Base-by-base conservation (phyloP, 2,888 invertebrate species). In the Phengaris alcon region DNA sequence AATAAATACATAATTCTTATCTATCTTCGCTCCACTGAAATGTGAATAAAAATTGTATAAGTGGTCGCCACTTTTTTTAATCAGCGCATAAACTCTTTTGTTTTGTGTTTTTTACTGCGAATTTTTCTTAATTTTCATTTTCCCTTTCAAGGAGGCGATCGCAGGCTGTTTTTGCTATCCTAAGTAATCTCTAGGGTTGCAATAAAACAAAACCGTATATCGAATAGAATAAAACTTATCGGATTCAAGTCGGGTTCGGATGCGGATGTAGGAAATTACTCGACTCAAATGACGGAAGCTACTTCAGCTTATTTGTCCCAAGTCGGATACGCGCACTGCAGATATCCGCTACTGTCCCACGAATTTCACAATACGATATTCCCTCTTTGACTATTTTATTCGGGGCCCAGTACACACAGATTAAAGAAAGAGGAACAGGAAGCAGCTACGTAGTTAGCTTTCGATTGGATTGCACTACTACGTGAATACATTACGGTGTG, bases 201-300 rank as follows among this genome's bases (percentile, higher is more conserved):
- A 44, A 64, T 64, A 64, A 64, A 64, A 64, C 64, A 64, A 44
- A 64, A 44, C 64, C 64, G 64, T 44, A 64, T 44, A 64, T 64
- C 64, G 64, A 64, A 64, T 12, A 64, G 64, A 64, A 64, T 64
- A 64, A 64, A 64, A 64, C 78, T 77, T 75, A 75, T 75, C 78
- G 54, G 74, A 76, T 86, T 82, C 77, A 78, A 81, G 77, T 78
- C 76, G 76, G 78, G 79, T 84, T 84, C 84, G 82, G 81, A 81
- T 81, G 81, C 84, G 84, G 84, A 84, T 82, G 81, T 81, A 83
- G 87, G 85, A 87, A 87, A 86, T 86, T 85, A 87, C 82, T 85
- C 83, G 83, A 83, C 85, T 83, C 83, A 83, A 85, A 86, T 85
- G 85, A 86, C 86, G 86, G 87, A 87, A 86, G 83, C 85, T 82